Evolutionary conservation across 2,888 invertebrate species (phyloP).

Genomic region (Eustalomyia histrio): DNA sequence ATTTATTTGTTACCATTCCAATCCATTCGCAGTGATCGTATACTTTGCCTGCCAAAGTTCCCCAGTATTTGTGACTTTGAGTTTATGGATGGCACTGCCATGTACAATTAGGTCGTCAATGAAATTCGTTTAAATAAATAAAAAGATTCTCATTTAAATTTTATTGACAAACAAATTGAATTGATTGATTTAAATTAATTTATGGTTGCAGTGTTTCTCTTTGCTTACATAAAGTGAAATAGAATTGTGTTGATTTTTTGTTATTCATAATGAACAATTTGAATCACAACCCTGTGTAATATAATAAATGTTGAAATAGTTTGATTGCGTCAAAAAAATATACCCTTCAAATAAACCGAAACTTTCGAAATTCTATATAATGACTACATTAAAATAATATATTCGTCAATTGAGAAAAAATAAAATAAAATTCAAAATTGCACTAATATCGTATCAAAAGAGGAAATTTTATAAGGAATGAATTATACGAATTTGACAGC

Average conservation of each 20-base stretch:
- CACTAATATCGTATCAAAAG: too few relatives aligned
- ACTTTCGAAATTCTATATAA: too few relatives aligned
- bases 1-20: slow-evolving; percentile 64
- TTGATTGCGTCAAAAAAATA: too few relatives aligned
- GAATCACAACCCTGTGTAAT: background rate
- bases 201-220: slow-evolving; percentile 71
- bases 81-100: slow-evolving; percentile 61
- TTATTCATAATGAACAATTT: background rate
- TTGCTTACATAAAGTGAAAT: background rate
- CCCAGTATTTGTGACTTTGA: slow-evolving; percentile 53
- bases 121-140: slow-evolving; percentile 79
- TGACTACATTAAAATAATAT: too few relatives aligned
- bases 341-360: too few relatives aligned
- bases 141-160: slow-evolving; percentile 76
- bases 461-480: too few relatives aligned
- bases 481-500: too few relatives aligned
- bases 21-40: slow-evolving; percentile 53
- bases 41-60: slow-evolving; percentile 58
- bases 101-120: slow-evolving; percentile 75
- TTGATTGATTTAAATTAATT: slow-evolving; percentile 80
- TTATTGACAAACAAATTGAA: slow-evolving; percentile 80
- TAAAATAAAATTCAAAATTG: too few relatives aligned
- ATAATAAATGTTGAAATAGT: background rate
- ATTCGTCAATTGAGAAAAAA: too few relatives aligned
- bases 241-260: background rate